Base-by-base conservation (phyloP, 2,113 vertebrate genomes). In the Maylandia zebra region DNA sequence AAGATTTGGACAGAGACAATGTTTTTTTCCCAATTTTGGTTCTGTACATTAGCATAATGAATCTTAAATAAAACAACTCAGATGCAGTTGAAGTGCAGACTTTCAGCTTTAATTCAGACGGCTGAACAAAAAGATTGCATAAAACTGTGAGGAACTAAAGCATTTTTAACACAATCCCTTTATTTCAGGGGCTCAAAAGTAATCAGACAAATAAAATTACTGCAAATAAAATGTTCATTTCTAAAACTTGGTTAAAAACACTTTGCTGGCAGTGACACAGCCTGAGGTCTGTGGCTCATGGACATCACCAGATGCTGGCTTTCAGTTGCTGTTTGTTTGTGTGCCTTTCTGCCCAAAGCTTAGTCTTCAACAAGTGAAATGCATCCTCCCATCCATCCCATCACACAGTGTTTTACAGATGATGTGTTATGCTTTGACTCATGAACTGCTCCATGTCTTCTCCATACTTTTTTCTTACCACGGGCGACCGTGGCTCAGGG, bases 1-100 rank as follows among this genome's bases (percentile, higher is more conserved):
- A 55, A 55, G 11, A 55, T 55, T 11, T 55, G n/a, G 52, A 55
- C 3, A 55, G 10, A 55, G 52, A 55, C 1, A 53, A 53, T 53
- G 10, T n/a, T 11, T 53, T 52, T 50, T 50, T 52, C 10, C 0
- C 2, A 52, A 52, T 52, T 52, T 2, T 0, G 50, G 17, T 10
- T 52, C 50, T n/a, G 50, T n/a, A 52, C 22, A 22, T 22, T 22
- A 22, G 22, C 22, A 22, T 22, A 7, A 10, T 52, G 0, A 52
- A 52, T 2, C 19, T 52, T 55, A 55, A 6, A 55, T n/a, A 10
- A 53, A 53, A 53, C n/a, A 53, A 53, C 19, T 53, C 10, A 53
- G 52, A 53, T 53, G 3, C 5, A 53, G 52, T 53, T 22, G 0
- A 11, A 53, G 3, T 22, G 52, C 19, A 53, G 52, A 53, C 19